Conservation (phyloP, 92 coral and sea anemone genomes). For the Zoanthus sansibaricus region DNA sequence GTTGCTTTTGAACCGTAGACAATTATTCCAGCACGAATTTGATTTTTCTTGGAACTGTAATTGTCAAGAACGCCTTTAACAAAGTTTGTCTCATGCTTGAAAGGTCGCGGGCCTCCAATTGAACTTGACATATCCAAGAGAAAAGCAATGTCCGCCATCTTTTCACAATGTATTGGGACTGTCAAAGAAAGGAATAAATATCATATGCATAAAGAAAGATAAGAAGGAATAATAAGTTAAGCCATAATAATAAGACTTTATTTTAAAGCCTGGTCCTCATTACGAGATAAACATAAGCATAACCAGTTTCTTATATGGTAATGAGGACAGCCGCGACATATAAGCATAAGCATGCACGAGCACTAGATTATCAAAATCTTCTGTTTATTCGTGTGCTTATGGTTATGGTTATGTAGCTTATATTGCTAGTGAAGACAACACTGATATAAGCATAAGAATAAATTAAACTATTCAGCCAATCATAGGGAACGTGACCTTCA, state of each 20-base stretch:
- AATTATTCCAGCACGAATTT: constrained; percentile 33
- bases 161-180: constrained; percentile 39
- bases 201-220: background rate
- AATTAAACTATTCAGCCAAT: no score
- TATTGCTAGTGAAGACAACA: no score
- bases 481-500: no score
- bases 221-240: background rate
- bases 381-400: no score
- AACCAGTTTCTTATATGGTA: no score
- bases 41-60: constrained; percentile 7
- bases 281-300: no score
- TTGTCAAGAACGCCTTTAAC: constrained; percentile 31
- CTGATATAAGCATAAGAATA: no score
- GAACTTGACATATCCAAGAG: constrained; percentile 45
- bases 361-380: no score
- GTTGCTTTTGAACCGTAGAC: constrained; percentile 6
- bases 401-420: no score
- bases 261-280: background rate
- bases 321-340: no score
- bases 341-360: no score
- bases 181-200: background rate
- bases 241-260: background rate
- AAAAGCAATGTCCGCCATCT: constrained; percentile 31
- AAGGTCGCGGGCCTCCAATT: background rate
- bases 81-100: constrained; percentile 22